Percentiles rank a stretch among this genome's conserved stretches.
These are phyloP conservation scores for Gulo gulo DNA, from an alignment of 2,113 vertebrate genomes.

Conservation along the genomic window DNA sequence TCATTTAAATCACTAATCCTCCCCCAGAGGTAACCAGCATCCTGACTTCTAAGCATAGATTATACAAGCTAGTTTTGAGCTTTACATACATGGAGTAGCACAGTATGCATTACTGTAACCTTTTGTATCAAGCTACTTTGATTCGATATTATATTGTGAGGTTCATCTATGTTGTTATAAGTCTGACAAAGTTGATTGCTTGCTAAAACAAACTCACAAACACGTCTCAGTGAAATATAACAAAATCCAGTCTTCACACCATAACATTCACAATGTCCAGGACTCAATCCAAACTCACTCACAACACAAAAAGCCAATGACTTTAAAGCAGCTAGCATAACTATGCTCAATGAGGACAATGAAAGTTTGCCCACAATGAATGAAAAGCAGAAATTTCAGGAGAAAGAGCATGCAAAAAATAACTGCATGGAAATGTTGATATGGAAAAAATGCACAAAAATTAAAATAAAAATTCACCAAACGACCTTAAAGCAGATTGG, in stretches of 20 bases:
- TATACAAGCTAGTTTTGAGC: neutral
- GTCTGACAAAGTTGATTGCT: neutral
- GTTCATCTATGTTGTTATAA: neutral
- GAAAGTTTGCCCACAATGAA: neutral
- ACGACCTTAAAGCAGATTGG: neutral
- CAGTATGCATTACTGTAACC: no score
- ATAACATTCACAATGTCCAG: neutral
- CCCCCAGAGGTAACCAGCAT: neutral
- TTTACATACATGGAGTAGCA: neutral
- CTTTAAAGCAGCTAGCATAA: neutral
- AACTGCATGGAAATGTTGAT: neutral
- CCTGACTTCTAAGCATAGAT: neutral
- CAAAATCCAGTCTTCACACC: neutral
- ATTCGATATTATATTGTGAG: neutral
- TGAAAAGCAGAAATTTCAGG: neutral
- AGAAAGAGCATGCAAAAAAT: neutral
- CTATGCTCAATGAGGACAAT: neutral
- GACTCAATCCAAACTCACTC: neutral
- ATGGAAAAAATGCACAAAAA: neutral
- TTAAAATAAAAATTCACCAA: neutral
- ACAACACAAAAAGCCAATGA: neutral
- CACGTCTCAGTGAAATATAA: neutral
- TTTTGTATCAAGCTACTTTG: neutral
- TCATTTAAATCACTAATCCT: neutral
- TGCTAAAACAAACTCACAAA: neutral